Conservation (phyloP, 1,140 invertebrate genomes). For the Temnothorax longispinosus region DNA sequence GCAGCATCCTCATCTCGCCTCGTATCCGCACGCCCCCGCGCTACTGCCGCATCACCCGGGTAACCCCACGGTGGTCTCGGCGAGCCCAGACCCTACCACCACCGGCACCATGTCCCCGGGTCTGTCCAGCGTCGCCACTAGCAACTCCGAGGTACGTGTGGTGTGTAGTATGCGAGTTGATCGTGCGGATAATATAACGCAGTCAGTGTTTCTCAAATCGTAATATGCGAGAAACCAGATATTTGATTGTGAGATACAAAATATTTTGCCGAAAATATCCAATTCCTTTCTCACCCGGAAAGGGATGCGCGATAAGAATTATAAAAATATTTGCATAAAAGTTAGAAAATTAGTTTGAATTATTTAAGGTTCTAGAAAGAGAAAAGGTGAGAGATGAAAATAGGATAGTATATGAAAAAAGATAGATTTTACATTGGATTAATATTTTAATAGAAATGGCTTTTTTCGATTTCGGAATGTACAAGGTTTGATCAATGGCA, state of each 20-base stretch:
- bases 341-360: not conserved
- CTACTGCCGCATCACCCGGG: slow-evolving; percentile 66
- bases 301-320: not conserved
- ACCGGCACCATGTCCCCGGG: slow-evolving; percentile 89
- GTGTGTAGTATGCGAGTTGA: not conserved
- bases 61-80: slow-evolving; percentile 78
- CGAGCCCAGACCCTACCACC: slow-evolving; percentile 86
- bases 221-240: not conserved
- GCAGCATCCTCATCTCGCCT: slow-evolving; percentile 82
- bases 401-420: not conserved
- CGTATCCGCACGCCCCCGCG: slow-evolving; percentile 78
- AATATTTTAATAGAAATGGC: not conserved
- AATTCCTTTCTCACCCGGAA: not conserved
- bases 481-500: not conserved
- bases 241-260: not conserved
- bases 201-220: slow-evolving; percentile 24
- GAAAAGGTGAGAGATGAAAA: not conserved
- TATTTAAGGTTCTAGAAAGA: not conserved
- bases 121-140: slow-evolving; percentile 90
- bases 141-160: slow-evolving; percentile 89
- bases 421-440: not conserved
- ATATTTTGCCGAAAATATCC: not conserved
- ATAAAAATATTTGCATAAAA: not conserved
- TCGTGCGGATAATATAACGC: not conserved
- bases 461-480: not conserved